Conservation (phyloP, 2,888 invertebrate genomes). For the Palloptera scutellata region DNA sequence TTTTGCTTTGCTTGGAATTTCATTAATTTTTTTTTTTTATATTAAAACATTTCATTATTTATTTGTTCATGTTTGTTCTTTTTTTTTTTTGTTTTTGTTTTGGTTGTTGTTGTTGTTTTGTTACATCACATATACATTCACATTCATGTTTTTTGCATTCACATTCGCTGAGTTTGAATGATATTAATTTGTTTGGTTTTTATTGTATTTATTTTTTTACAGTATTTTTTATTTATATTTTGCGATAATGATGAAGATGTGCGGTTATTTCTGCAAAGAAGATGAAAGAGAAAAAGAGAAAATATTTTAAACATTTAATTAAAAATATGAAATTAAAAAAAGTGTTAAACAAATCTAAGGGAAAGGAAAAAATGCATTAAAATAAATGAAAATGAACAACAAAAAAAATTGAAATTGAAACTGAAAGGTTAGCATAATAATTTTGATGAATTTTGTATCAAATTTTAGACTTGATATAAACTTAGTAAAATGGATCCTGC, state of each 20-base stretch:
- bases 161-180: conserved; percentile 28
- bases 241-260: conserved; percentile 31
- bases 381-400: no score
- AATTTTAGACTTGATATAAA: no score
- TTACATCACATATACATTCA: conserved; percentile 28
- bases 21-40: no score
- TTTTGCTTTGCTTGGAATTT: no score
- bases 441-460: no score
- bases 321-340: conserved; percentile 4
- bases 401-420: no score
- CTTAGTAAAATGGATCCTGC: no score
- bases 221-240: conserved; percentile 18
- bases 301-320: conserved; percentile 21
- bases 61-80: no score
- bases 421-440: no score
- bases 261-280: conserved; percentile 37
- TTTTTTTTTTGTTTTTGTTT: conserved; percentile 8
- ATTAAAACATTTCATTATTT: no score
- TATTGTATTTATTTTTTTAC: not conserved
- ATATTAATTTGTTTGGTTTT: conserved; percentile 14
- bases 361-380: not conserved
- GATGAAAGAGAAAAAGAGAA: conserved; percentile 31
- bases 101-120: conserved; percentile 7
- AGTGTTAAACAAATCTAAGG: not conserved
- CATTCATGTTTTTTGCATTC: conserved; percentile 31